phyloP scores from a whole-genome alignment of 1,140 invertebrate species.

The Popillia japonica region DNA sequence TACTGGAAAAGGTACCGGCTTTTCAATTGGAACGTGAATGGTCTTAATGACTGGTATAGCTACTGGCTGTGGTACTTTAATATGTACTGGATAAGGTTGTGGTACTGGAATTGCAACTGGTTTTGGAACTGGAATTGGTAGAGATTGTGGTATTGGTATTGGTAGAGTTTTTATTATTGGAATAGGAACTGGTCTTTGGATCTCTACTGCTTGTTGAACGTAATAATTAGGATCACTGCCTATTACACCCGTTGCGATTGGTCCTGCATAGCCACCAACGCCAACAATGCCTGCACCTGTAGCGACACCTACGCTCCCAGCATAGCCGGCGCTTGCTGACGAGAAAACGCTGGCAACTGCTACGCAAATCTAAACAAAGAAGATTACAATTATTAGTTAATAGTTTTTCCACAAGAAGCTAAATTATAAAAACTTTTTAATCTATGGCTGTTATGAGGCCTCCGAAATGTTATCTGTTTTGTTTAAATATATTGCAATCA shows the following conservation, averaged over 20 bases:
- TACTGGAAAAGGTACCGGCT: constrained; percentile 75
- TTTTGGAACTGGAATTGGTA: constrained; percentile 74
- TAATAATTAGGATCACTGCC: constrained; percentile 48
- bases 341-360: constrained; percentile 50
- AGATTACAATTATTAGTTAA: not conserved
- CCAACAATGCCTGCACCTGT: not conserved
- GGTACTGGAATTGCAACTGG: constrained; percentile 74
- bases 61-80: constrained; percentile 75
- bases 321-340: constrained; percentile 50
- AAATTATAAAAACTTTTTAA: too few relatives aligned
- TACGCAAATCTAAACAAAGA: constrained; percentile 49
- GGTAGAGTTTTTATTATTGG: constrained; percentile 74
- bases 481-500: too few relatives aligned
- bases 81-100: constrained; percentile 76
- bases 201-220: constrained; percentile 71
- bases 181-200: constrained; percentile 72
- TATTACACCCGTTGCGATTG: constrained; percentile 12
- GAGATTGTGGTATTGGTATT: constrained; percentile 70
- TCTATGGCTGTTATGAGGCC: too few relatives aligned
- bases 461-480: too few relatives aligned
- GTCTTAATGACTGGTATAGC: constrained; percentile 76
- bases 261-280: not conserved
- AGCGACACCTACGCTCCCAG: constrained; percentile 16
- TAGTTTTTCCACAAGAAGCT: too few relatives aligned
- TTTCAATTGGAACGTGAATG: constrained; percentile 74